Evolutionary conservation across 2,888 invertebrate species (phyloP).

Genomic region (Girardia tigrina): DNA sequence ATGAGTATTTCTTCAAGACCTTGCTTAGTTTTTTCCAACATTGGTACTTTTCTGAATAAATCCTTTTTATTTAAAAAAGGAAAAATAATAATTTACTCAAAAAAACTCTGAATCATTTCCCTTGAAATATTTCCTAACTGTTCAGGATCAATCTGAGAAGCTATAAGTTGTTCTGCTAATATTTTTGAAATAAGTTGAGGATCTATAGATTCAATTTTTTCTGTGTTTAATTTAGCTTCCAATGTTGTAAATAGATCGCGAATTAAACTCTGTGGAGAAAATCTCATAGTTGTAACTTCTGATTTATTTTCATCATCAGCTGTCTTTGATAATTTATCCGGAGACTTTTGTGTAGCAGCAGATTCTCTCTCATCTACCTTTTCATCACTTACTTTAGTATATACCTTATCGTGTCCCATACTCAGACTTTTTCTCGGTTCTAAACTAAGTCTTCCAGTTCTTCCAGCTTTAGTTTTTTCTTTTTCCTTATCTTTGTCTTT

Average conservation of each 20-base stretch:
- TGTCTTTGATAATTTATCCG: too few relatives aligned
- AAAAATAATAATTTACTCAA: neutral
- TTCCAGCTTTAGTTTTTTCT: neutral
- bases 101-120: neutral
- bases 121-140: constrained; percentile 13
- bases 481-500: neutral
- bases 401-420: neutral
- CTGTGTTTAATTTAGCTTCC: neutral
- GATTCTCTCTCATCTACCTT: neutral
- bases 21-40: neutral
- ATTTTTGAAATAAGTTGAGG: constrained; percentile 17
- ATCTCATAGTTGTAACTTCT: neutral
- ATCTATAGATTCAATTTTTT: neutral
- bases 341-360: neutral
- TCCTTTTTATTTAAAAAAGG: too few relatives aligned
- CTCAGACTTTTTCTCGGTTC: neutral
- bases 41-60: neutral
- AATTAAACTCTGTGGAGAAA: neutral
- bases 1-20: neutral
- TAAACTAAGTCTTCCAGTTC: neutral
- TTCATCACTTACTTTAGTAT: too few relatives aligned
- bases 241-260: neutral
- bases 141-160: neutral
- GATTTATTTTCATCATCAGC: neutral
- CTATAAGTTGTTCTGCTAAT: neutral